Base-by-base conservation (phyloP, 2,888 invertebrate species). In the Podabrus alpinus region DNA sequence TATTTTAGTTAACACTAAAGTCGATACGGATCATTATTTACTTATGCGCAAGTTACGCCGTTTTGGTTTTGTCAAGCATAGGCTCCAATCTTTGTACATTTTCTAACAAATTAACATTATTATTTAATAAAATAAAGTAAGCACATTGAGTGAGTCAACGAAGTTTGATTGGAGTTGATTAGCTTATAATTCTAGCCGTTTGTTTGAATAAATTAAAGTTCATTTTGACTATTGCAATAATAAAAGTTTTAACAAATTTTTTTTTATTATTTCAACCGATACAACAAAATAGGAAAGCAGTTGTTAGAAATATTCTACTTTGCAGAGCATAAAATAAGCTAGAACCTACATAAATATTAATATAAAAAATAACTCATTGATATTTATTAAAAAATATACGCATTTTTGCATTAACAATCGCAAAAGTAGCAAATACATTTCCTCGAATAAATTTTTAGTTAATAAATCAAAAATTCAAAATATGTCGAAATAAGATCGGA, bases 151-250 rank as follows among this genome's bases (percentile, higher is more conserved):
- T 68, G 59, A 69, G 69, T 73, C 64, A 73, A 73, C 25, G 69
- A 69, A 69, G 62, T 73, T 73, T 73, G 73, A 73, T 73, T 73
- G 69, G 29, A 66, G 66, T 73, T 73, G 73, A 73, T 73, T 73
- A 66, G 59, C 69, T 19, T 62, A 62, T 69, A 69, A 66, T 66
- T 19, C 66, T 66, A 11, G 64, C 66, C 66, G 73, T 21, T 72
- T 19, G 62, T 68, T 72, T 73, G 62, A 72, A 72, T 45, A 72
- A 62, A 72, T 72, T 72, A 68, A 72, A 45, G 61, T 25, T 62
- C 62, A 67, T 72, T 67, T 71, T 17, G 24, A 25, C 16, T 25
- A 59, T 66, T 59, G n/a, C 59, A 71, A 71, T 71, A n/a, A n/a
- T n/a, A n/a, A 9, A 19, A 3, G 4, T 2, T 24, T 24, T 9